Evolutionary conservation across 2,797 vertebrate species (phyloP).

Genomic region (Etheostoma perlongum): DNA sequence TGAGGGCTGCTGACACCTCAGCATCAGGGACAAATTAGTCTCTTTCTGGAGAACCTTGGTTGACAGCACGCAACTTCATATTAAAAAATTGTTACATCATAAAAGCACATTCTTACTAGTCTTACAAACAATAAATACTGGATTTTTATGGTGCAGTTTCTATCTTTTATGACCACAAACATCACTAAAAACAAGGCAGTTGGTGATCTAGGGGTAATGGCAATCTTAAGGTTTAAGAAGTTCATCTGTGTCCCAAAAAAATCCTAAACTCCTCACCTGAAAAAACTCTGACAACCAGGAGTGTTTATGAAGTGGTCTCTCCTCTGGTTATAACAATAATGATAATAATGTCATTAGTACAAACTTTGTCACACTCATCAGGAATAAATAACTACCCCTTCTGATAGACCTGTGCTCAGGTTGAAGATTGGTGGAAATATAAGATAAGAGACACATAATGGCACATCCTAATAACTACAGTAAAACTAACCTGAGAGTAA

Average conservation of each 20-base stretch:
- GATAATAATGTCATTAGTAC: no score
- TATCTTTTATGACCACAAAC: neutral
- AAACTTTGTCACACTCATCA: no score
- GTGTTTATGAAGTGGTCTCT: neutral
- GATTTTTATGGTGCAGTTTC: neutral
- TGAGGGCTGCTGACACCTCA: conserved; percentile 13
- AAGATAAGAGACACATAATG: neutral
- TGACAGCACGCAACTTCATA: conserved; percentile 20
- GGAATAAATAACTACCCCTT: no score
- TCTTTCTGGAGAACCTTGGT: conserved; percentile 7
- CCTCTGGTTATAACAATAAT: neutral
- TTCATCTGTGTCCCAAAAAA: neutral
- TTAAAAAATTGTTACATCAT: neutral
- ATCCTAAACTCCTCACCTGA: neutral
- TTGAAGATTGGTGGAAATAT: neutral
- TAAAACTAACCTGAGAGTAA: neutral
- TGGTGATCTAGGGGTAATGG: neutral
- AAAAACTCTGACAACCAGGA: no score
- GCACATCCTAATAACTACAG: neutral
- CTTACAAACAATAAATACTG: conserved; percentile 4
- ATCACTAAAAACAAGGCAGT: neutral
- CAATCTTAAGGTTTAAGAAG: neutral
- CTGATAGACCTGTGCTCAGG: neutral
- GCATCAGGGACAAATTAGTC: conserved; percentile 36
- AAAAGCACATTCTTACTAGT: neutral